Evolutionary conservation across 1,140 invertebrate species (phyloP).

Genomic region (Drosophila ananassae): DNA sequence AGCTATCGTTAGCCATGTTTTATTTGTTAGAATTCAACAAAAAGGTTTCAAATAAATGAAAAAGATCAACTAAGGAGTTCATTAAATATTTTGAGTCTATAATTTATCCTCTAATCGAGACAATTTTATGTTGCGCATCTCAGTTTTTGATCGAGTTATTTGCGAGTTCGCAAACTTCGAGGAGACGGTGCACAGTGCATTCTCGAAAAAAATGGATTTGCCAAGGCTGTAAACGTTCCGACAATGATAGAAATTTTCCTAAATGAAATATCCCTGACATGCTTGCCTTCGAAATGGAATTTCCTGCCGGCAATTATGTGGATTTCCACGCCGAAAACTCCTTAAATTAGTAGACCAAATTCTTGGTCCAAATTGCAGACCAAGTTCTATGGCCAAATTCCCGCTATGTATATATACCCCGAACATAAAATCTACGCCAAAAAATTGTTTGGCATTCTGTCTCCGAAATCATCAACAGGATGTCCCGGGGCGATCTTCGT

Average conservation of each 20-base stretch:
- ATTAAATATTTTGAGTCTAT: too few relatives aligned
- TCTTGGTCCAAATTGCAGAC: constrained; percentile 36
- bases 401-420: not conserved
- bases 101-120: too few relatives aligned
- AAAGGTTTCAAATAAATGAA: not conserved
- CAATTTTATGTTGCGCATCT: not conserved
- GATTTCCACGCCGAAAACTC: constrained; percentile 49
- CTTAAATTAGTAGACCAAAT: constrained; percentile 37
- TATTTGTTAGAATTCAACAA: too few relatives aligned
- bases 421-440: not conserved
- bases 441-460: constrained; percentile 1
- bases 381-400: too few relatives aligned
- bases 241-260: constrained; percentile 51
- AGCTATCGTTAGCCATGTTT: too few relatives aligned
- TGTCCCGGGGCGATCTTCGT: constrained; percentile 57
- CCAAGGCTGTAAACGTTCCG: constrained; percentile 31
- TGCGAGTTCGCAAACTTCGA: constrained; percentile 42
- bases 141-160: constrained; percentile 49
- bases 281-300: constrained; percentile 37
- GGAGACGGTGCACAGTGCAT: constrained; percentile 29
- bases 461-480: constrained; percentile 56
- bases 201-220: constrained; percentile 71
- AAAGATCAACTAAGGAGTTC: not conserved
- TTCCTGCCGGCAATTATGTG: constrained; percentile 67
- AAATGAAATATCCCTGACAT: constrained; percentile 38